These are phyloP conservation scores for Campaea margaritaria DNA, from an alignment of 2,888 invertebrate genomes.

Conservation along the genomic window DNA sequence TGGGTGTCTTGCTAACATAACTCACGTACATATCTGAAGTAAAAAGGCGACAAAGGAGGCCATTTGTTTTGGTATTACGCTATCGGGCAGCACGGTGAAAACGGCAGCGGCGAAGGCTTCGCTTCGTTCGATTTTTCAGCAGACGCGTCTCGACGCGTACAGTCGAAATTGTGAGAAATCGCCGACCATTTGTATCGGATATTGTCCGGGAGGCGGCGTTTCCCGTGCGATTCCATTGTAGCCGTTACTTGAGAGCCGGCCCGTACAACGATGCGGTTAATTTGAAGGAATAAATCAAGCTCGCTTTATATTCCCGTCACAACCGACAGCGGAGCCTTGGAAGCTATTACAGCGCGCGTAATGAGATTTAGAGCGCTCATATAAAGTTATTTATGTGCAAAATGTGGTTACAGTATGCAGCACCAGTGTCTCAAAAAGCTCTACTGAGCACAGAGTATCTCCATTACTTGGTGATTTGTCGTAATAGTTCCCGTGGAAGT, in stretches of 20 bases:
- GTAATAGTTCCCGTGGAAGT: slow-evolving; percentile 16
- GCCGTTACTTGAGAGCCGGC: slow-evolving; percentile 39
- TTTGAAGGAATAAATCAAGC: slow-evolving; percentile 73
- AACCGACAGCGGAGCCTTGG: slow-evolving; percentile 75
- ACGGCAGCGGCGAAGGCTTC: slow-evolving; percentile 51
- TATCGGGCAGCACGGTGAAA: slow-evolving; percentile 62
- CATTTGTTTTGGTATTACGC: slow-evolving; percentile 80
- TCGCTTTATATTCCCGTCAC: slow-evolving; percentile 80
- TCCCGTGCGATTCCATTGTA: slow-evolving; percentile 41
- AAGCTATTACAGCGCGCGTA: slow-evolving; percentile 79
- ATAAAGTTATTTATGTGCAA: slow-evolving; percentile 80
- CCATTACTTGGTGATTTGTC: slow-evolving; percentile 32
- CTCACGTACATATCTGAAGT: slow-evolving; percentile 71
- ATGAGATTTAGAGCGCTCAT: slow-evolving; percentile 83
- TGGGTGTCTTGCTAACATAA: slow-evolving; percentile 63
- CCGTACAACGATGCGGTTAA: slow-evolving; percentile 43
- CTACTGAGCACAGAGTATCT: slow-evolving; percentile 26
- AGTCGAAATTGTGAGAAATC: slow-evolving; percentile 61
- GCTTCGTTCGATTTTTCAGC: slow-evolving; percentile 63
- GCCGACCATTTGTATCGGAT: slow-evolving; percentile 54
- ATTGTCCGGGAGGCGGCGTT: slow-evolving; percentile 43
- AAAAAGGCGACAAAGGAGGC: slow-evolving; percentile 71
- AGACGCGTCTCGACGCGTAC: slow-evolving; percentile 45
- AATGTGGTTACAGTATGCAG: slow-evolving; percentile 60
- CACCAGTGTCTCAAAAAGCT: slow-evolving; percentile 44